These are phyloP conservation scores for Fregetta grallaria DNA, from an alignment of 2,113 vertebrate species.

Conservation along the genomic window DNA sequence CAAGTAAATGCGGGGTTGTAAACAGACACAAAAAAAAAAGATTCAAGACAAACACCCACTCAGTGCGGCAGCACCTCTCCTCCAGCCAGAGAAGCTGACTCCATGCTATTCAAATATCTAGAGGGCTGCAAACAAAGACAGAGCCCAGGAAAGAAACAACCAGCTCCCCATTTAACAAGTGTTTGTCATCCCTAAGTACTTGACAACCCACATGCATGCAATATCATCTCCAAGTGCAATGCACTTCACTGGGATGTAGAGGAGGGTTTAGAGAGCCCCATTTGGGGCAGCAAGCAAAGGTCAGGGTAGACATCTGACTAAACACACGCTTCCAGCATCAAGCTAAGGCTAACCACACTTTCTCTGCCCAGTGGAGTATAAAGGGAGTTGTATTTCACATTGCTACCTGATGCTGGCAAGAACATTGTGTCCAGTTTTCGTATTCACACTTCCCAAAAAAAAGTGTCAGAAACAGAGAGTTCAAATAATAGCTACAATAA, in stretches of 20 bases:
- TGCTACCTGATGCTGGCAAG: background rate
- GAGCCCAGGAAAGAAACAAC: background rate
- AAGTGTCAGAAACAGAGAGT: background rate
- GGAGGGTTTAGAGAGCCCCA: accelerated
- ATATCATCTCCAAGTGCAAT: accelerated
- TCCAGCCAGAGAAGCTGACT: background rate
- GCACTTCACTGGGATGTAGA: background rate
- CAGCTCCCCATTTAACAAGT: background rate
- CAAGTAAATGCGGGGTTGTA: background rate
- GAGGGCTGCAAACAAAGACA: background rate
- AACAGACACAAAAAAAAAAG: background rate
- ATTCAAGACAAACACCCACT: background rate
- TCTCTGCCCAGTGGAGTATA: accelerated
- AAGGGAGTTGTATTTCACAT: background rate
- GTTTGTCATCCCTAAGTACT: background rate
- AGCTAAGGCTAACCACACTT: background rate
- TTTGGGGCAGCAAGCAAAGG: background rate
- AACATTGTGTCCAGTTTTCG: background rate
- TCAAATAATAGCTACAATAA: background rate
- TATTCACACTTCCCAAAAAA: background rate
- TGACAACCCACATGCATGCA: background rate
- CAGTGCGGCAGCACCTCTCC: accelerated
- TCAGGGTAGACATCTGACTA: background rate
- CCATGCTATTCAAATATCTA: background rate
- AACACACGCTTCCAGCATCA: background rate